A percentile compares a stretch with the other conserved stretches of the same genome.
Evolutionary conservation across 2,888 invertebrate species (phyloP).

Genomic region (Rhagonycha fulva): DNA sequence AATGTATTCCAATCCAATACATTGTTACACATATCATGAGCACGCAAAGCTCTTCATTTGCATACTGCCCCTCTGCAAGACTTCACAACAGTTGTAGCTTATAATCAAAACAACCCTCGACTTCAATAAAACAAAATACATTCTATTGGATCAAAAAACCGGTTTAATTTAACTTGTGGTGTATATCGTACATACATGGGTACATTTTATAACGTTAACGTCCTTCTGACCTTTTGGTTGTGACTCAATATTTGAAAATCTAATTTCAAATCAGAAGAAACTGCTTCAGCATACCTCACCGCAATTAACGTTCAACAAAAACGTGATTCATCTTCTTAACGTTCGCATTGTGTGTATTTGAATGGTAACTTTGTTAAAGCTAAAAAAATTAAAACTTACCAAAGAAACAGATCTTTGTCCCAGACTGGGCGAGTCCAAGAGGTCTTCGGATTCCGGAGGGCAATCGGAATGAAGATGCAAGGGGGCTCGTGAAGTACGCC

Average conservation of each 20-base stretch:
- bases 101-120: neutral
- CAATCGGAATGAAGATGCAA: slow-evolving; percentile 40
- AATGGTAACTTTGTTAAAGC: neutral
- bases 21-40: neutral
- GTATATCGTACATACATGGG: neutral
- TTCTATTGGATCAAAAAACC: neutral
- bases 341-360: neutral
- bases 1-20: neutral
- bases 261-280: neutral
- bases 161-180: neutral
- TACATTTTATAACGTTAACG: neutral
- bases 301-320: neutral
- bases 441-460: slow-evolving; percentile 36
- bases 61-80: neutral
- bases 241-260: neutral
- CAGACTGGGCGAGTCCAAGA: slow-evolving; percentile 38
- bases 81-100: neutral
- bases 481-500: slow-evolving; percentile 38
- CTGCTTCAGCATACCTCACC: neutral
- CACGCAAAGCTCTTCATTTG: neutral
- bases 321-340: neutral
- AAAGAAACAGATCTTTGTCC: slow-evolving; percentile 44
- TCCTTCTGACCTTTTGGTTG: neutral
- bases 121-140: neutral
- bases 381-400: slow-evolving; percentile 36